Conservation (phyloP, 2,888 invertebrate genomes). For the Malthinus seriepunctatus region DNA sequence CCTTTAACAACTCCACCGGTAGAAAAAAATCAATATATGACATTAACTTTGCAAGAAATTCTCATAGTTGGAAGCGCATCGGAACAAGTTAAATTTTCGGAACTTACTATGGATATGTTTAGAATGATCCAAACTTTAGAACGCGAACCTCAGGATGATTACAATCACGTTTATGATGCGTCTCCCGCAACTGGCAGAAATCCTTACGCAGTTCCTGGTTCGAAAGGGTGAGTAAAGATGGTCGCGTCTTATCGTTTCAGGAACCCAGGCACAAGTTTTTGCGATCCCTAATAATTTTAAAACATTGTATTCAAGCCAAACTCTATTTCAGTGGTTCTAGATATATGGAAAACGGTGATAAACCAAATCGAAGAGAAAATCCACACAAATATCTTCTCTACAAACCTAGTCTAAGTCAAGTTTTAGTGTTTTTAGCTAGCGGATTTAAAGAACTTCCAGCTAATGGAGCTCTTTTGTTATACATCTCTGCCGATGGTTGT, state of each 20-base stretch:
- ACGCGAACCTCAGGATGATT: conserved; percentile 85
- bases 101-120: conserved; percentile 97
- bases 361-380: conserved; percentile 77
- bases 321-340: conserved; percentile 37
- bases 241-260: no score
- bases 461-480: conserved; percentile 88
- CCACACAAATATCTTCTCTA: conserved; percentile 96
- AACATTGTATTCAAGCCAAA: conserved; percentile 9
- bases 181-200: conserved; percentile 71
- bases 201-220: conserved; percentile 56
- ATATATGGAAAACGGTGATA: conserved; percentile 71
- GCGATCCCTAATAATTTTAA: not conserved
- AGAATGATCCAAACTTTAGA: conserved; percentile 95
- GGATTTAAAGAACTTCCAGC: conserved; percentile 92
- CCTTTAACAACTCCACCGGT: conserved; percentile 84
- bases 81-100: conserved; percentile 95
- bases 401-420: conserved; percentile 92
- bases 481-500: conserved; percentile 92
- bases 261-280: not conserved
- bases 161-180: conserved; percentile 72
- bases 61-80: conserved; percentile 91
- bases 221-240: conserved; percentile 45
- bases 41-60: conserved; percentile 88
- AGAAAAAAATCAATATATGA: conserved; percentile 85
- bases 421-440: conserved; percentile 88